Base-by-base conservation (phyloP, 1,140 invertebrate species). In the Drosophila nikananu region DNA sequence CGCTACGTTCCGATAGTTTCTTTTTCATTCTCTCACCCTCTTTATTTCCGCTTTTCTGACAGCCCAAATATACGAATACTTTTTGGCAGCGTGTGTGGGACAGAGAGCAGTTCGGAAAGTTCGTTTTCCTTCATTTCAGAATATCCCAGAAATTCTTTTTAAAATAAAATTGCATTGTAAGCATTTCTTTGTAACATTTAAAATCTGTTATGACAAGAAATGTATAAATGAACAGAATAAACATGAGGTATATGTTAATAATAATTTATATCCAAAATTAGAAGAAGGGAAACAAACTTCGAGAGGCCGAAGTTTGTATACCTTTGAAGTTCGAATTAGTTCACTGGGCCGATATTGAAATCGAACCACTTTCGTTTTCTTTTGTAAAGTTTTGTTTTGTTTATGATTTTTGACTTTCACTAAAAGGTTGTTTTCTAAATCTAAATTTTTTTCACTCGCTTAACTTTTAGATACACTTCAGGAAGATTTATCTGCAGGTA, bases 1-100 rank as follows among this genome's bases (percentile, higher is more conserved):
- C 48, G 49, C 73, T 77, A 46, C 76, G 79, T 79, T 86, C 62
- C 75, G 77, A 89, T 86, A 89, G 84, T 86, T 83, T 58, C 67
- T 55, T 61, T 70, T 75, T 74, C 44, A 35, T 75, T 42, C 51
- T 27, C 52, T 57, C 52, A 27, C 73, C 39, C 49, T 77, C 63
- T 60, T 64, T 60, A 58, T 67, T 67, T 77, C 73, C 74, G 52
- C 59, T 77, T 60, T 76, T 66, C 80, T 83, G 84, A 87, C 84
- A 89, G 68, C 65, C 77, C 51, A 78, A 83, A 75, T 70, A 67
- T 70, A 77, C 63, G 73, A 77, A 77, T 77, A 59, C 62, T 60
- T 55, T 77, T 77, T 67, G 54, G 74, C 54, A 67, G 23, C 74
- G 70, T 75, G 49, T 83, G 58, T 72, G 63, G 49, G 23, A 39